Evolutionary conservation across 2,797 vertebrate species (phyloP).

Genomic region (Acanthopagrus latus): DNA sequence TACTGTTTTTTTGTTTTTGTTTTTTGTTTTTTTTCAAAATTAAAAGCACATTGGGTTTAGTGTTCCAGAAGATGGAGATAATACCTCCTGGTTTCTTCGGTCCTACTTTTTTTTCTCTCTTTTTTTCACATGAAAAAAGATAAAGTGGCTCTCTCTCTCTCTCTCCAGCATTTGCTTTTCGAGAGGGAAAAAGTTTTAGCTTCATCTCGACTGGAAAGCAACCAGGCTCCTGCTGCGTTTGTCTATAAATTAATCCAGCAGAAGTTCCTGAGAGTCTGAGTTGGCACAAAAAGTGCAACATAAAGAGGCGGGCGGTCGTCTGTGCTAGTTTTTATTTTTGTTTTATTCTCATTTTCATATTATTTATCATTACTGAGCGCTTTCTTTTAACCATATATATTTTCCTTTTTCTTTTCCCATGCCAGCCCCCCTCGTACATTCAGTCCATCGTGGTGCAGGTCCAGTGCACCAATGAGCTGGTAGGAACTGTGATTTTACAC

Average conservation of each 20-base stretch:
- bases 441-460: slow-evolving; percentile 97
- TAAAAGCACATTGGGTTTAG: neutral
- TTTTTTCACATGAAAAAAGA: neutral
- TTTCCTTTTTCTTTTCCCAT: slow-evolving; percentile 1
- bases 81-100: neutral
- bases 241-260: slow-evolving; percentile 28
- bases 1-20: neutral
- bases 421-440: slow-evolving; percentile 92
- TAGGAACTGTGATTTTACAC: slow-evolving; percentile 94
- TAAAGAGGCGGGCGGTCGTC: neutral
- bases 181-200: slow-evolving; percentile 19
- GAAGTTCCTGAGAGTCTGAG: slow-evolving; percentile 34
- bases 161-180: slow-evolving; percentile 11
- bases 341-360: slow-evolving; percentile 15
- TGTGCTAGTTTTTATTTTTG: slow-evolving; percentile 12
- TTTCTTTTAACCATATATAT: neutral
- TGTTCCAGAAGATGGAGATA: slow-evolving; percentile 10
- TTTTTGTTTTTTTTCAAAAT: no score
- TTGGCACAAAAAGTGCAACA: slow-evolving; percentile 26
- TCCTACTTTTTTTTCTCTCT: neutral
- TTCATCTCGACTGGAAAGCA: slow-evolving; percentile 26
- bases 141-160: neutral
- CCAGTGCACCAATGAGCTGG: slow-evolving; percentile 94
- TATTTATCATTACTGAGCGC: slow-evolving; percentile 7
- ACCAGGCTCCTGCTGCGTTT: slow-evolving; percentile 30